Conservation (phyloP, 1,140 invertebrate species). For the Lepidotrigona ventralis region DNA sequence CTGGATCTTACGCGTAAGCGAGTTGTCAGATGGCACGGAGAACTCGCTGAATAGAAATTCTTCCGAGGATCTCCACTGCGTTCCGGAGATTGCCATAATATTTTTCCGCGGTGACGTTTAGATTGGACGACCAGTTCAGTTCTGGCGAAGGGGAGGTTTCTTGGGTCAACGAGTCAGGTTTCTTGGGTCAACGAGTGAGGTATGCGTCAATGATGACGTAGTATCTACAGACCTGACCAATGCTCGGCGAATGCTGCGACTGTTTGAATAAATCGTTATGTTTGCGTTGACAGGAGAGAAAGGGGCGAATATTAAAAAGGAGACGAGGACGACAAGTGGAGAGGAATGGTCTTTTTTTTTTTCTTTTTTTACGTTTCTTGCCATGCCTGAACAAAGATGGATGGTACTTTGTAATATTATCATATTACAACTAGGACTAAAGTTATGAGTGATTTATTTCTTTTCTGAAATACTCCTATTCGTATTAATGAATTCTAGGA, state of each 20-base stretch:
- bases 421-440: too few species aligned
- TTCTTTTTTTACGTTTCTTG: too few species aligned
- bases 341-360: too few species aligned
- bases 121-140: conserved; percentile 21
- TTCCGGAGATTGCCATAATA: conserved; percentile 38
- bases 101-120: conserved; percentile 42
- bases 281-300: background rate
- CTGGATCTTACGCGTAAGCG: conserved; percentile 31
- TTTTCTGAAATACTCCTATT: too few species aligned
- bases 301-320: background rate
- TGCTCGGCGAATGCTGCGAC: background rate
- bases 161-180: background rate
- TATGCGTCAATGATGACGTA: conserved; percentile 25
- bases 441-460: too few species aligned
- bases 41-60: conserved; percentile 30
- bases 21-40: background rate
- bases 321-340: too few species aligned
- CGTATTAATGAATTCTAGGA: too few species aligned
- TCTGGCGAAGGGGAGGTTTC: background rate
- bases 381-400: too few species aligned
- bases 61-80: background rate
- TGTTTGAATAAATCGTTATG: conserved; percentile 4
- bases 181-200: background rate
- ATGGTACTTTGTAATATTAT: too few species aligned
- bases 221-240: background rate